phyloP scores from a whole-genome alignment of 2,888 invertebrate genomes.

The Eueremaeus valkanovi region DNA sequence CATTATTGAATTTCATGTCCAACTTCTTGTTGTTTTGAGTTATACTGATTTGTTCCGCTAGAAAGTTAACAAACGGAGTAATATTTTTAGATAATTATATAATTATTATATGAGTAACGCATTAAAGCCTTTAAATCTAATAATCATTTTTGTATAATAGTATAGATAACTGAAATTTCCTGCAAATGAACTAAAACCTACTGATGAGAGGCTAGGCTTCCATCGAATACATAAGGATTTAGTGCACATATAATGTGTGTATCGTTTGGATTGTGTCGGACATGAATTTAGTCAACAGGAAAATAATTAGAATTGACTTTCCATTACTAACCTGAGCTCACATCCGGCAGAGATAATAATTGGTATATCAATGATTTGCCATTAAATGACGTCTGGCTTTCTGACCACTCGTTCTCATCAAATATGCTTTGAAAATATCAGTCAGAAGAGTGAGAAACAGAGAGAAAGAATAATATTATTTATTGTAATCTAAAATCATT shows the following conservation, averaged over 20 bases:
- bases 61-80: no score
- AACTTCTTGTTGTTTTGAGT: no score
- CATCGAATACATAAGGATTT: not conserved
- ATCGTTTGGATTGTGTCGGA: slow-evolving; percentile 1
- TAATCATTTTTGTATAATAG: not conserved
- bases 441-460: no score
- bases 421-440: not conserved
- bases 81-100: not conserved
- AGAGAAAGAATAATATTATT: no score
- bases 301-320: slow-evolving; percentile 26
- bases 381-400: not conserved
- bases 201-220: not conserved
- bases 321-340: slow-evolving; percentile 34
- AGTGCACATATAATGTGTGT: not conserved
- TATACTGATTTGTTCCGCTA: no score
- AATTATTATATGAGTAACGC: not conserved
- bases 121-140: not conserved
- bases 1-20: no score
- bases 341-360: slow-evolving; percentile 34
- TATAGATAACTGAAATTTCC: not conserved
- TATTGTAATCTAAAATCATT: no score
- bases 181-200: no score
- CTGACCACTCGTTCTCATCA: slow-evolving; percentile 5
- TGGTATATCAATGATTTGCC: slow-evolving; percentile 34
- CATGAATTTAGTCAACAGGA: slow-evolving; percentile 34